phyloP scores from a whole-genome alignment of 2,113 vertebrate genomes.

The Pogona vitticeps region DNA sequence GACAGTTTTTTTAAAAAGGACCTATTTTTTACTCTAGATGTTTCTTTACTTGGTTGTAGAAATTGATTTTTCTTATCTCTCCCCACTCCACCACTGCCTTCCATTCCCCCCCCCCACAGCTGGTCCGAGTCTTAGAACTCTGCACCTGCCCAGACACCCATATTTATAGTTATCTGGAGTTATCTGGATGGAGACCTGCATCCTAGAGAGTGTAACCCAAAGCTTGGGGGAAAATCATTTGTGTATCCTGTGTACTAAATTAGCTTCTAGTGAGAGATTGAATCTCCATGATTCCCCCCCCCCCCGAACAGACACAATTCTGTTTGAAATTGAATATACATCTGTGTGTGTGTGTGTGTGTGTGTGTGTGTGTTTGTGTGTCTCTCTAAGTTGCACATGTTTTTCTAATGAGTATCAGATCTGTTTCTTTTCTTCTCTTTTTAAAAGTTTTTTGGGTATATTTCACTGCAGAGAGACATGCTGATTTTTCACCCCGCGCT shows the following conservation, averaged over 20 bases:
- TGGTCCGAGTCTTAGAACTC: neutral
- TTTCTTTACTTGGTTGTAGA: too few relatives aligned
- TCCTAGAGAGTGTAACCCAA: too few relatives aligned
- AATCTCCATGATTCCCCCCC: neutral
- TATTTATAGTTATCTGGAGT: too few relatives aligned
- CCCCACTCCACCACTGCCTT: too few relatives aligned
- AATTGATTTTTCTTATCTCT: too few relatives aligned
- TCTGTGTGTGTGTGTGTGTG: neutral
- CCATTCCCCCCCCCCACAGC: neutral
- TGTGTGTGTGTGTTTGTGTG: too few relatives aligned
- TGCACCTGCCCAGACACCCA: neutral
- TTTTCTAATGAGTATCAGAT: neutral
- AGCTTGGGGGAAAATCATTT: too few relatives aligned
- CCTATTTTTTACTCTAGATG: too few relatives aligned
- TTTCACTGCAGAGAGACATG: conserved; percentile 51
- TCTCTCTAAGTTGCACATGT: neutral
- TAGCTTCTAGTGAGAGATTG: too few relatives aligned
- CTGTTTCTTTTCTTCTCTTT: neutral
- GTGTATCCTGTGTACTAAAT: too few relatives aligned
- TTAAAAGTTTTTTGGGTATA: conserved; percentile 51
- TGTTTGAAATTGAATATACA: neutral
- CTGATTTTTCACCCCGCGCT: conserved; percentile 59
- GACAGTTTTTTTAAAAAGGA: too few relatives aligned
- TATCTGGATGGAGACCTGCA: too few relatives aligned
- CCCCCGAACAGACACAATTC: neutral